phyloP scores from a whole-genome alignment of 1,140 invertebrate genomes.

The Hormaphis cornu region DNA sequence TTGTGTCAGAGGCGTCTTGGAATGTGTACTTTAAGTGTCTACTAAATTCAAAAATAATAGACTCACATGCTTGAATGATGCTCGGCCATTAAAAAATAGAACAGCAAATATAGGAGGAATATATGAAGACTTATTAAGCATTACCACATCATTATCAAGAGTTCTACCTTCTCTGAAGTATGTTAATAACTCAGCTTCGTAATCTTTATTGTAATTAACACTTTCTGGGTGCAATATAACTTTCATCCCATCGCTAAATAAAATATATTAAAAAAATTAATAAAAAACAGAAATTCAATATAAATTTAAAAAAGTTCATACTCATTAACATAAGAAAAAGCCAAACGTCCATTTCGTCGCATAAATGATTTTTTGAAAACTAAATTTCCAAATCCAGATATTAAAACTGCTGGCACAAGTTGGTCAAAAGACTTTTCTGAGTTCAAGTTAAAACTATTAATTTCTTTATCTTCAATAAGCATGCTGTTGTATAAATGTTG shows the following conservation, averaged over 20 bases:
- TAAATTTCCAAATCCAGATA: slow-evolving; percentile 47
- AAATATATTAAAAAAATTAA: slow-evolving; percentile 41
- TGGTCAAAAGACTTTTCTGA: slow-evolving; percentile 42
- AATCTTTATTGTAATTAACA: slow-evolving; percentile 47
- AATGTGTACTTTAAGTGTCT: no score
- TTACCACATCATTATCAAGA: slow-evolving; percentile 42
- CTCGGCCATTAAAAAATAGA: slow-evolving; percentile 42
- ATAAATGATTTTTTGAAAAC: slow-evolving; percentile 43
- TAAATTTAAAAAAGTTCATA: background rate
- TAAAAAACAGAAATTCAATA: background rate
- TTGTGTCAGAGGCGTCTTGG: no score
- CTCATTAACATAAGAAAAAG: slow-evolving; percentile 17
- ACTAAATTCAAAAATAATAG: background rate
- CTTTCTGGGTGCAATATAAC: slow-evolving; percentile 47
- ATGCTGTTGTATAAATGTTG: slow-evolving; percentile 42
- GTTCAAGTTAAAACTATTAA: background rate
- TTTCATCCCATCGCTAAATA: slow-evolving; percentile 43
- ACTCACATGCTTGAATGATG: slow-evolving; percentile 30
- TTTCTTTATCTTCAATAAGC: slow-evolving; percentile 40
- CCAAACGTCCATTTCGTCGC: slow-evolving; percentile 45
- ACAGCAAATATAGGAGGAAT: slow-evolving; percentile 48
- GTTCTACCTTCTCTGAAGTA: slow-evolving; percentile 45
- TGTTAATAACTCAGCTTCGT: slow-evolving; percentile 42
- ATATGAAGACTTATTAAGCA: slow-evolving; percentile 47
- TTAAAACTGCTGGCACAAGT: slow-evolving; percentile 45